Conservation (phyloP, 2,888 invertebrate genomes). For the Diabrotica balteata region DNA sequence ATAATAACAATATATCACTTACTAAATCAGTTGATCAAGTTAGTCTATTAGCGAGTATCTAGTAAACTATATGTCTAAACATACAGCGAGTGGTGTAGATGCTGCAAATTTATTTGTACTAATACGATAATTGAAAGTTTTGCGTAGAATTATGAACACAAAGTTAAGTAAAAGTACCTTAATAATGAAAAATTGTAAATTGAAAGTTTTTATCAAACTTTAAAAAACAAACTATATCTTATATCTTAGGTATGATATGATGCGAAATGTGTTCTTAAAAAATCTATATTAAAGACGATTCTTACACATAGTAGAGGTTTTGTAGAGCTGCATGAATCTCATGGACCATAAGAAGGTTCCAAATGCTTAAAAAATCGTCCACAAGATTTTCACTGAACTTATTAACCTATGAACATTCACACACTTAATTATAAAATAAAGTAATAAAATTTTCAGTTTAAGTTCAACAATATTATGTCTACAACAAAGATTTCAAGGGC, state of each 20-base stretch:
- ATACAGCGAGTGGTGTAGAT: background rate
- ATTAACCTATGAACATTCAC: too few species aligned
- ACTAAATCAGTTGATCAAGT: background rate
- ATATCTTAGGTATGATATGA: slow-evolving; percentile 24
- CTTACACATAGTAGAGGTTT: background rate
- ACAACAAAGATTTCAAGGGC: too few species aligned
- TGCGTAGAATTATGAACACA: slow-evolving; percentile 39
- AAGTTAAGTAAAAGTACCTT: slow-evolving; percentile 34
- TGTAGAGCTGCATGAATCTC: background rate
- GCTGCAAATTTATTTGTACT: slow-evolving; percentile 23
- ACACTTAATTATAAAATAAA: too few species aligned
- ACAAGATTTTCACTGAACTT: too few species aligned
- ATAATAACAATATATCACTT: too few species aligned
- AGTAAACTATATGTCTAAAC: slow-evolving; percentile 4
- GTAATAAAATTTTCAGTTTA: too few species aligned
- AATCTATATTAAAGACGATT: slow-evolving; percentile 1
- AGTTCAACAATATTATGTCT: too few species aligned
- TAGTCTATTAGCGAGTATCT: slow-evolving; percentile 4
- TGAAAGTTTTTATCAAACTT: slow-evolving; percentile 6
- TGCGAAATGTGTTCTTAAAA: slow-evolving; percentile 9
- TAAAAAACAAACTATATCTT: slow-evolving; percentile 23
- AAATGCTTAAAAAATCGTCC: too few species aligned
- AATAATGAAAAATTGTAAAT: slow-evolving; percentile 3
- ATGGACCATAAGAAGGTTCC: background rate
- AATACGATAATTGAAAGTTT: slow-evolving; percentile 17